Conservation (phyloP, 2,888 invertebrate species). For the Oligia fasciuncula region DNA sequence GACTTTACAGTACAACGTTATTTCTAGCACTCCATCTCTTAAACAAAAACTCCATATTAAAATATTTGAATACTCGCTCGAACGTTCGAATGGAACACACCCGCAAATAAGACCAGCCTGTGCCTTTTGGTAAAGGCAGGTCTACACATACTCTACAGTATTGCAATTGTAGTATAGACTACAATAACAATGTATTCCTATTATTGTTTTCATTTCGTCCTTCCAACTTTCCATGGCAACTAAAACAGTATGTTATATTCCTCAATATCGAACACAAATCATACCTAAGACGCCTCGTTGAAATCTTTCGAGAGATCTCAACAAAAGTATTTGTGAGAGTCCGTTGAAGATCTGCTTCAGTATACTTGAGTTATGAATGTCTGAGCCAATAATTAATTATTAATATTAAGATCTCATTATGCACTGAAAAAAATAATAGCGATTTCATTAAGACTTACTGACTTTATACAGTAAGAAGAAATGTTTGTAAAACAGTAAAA, state of each 20-base stretch:
- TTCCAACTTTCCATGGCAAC: neutral
- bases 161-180: too few species aligned
- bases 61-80: too few species aligned
- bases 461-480: too few species aligned
- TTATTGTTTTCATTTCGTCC: neutral
- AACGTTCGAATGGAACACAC: too few species aligned
- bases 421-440: neutral
- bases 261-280: constrained; percentile 9
- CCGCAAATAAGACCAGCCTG: too few species aligned
- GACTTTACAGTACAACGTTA: too few species aligned
- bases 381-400: neutral
- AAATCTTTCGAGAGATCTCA: constrained; percentile 33
- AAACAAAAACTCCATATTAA: too few species aligned
- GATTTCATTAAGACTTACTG: too few species aligned
- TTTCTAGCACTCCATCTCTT: too few species aligned
- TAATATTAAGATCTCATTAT: neutral
- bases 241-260: neutral
- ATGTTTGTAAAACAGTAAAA: too few species aligned
- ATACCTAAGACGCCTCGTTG: constrained; percentile 20
- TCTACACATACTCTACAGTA: too few species aligned
- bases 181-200: neutral
- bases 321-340: constrained; percentile 24
- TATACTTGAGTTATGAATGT: constrained; percentile 20
- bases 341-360: constrained; percentile 23
- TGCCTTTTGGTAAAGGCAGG: too few species aligned